A percentile compares a stretch with the other conserved stretches of the same genome.
These are phyloP conservation scores for Myotis brandtii DNA, from an alignment of 2,113 vertebrate species.

Conservation along the genomic window DNA sequence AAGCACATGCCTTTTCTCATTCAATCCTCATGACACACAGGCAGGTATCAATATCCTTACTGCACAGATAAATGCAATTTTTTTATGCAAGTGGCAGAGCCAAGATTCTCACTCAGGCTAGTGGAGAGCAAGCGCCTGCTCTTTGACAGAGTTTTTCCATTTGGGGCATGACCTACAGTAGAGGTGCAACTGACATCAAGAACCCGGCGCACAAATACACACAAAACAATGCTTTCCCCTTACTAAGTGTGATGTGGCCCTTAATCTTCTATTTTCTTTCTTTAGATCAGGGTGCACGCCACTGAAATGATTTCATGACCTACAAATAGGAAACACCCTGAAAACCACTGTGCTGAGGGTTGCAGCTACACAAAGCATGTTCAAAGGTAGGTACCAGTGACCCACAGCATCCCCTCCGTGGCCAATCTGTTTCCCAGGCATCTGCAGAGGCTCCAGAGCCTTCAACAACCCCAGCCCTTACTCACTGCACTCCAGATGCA, in stretches of 20 bases:
- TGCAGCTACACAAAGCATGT: neutral
- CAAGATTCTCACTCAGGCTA: neutral
- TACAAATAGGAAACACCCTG: neutral
- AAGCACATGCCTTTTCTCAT: neutral
- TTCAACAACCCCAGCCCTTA: neutral
- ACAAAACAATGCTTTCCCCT: neutral
- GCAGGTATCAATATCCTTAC: neutral
- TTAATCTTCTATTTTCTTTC: neutral
- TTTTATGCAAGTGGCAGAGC: neutral
- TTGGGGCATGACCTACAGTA: neutral
- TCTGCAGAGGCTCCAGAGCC: neutral
- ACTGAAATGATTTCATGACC: neutral
- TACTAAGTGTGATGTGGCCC: neutral
- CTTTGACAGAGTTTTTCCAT: neutral
- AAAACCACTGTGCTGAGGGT: neutral
- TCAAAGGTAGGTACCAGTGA: neutral
- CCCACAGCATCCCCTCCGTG: neutral
- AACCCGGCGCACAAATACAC: neutral
- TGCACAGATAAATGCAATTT: neutral
- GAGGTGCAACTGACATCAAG: neutral
- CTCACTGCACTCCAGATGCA: neutral
- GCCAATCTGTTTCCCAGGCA: neutral
- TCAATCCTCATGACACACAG: neutral
- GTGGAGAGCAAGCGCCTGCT: neutral
- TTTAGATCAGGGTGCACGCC: neutral